Base-by-base conservation (phyloP, 2,797 vertebrate species). In the Craterocephalus amniculus region DNA sequence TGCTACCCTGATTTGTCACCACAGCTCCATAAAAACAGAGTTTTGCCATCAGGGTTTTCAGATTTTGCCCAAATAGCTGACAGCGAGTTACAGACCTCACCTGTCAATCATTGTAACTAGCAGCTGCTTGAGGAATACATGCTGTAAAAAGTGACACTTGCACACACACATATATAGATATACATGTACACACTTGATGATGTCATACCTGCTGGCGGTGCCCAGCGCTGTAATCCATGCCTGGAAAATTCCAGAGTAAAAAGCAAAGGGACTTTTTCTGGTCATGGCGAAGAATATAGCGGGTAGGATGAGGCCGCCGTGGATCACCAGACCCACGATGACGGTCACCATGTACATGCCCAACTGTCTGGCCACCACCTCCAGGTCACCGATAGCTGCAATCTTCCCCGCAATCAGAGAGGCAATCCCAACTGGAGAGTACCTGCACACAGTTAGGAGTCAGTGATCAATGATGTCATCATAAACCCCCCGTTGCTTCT, bases 271-370 rank as follows among this genome's bases (percentile, higher is more conserved):
- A 83, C 92, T 96, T 83, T 95, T 95, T 62, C 94, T 89, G 58
- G 95, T 96, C 80, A 93, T 89, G 0, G 54, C 70, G 10, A 96
- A 96, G 86, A 91, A 96, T 71, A 96, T 95, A n/a, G 93, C 81
- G 0, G 95, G 95, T 6, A 96, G 90, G 64, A 96, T 92, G 49
- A 96, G 38, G 4, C 92, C 94, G 0, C 95, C 95, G 16, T 96
- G 95, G 84, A 96, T 95, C n/a, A 92, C 4, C 55, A 96, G 93
- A 4, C 95, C 95, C 27, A 96, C 93, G 0, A 95, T 93, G 40
- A 96, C 95, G 0, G 95, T 96, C 78, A 96, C 91, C 95, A 96
- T 96, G 90, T 96, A 96, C 95, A 96, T 93, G 76, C 95, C 95
- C 58, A 96, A 92, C 87, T 96, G 95, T 62, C 91, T 69, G 0